A percentile compares a stretch with the other conserved stretches of the same genome.
Evolutionary conservation across 2,797 vertebrate species (phyloP).

Genomic region (Mormyrops boulengeri): DNA sequence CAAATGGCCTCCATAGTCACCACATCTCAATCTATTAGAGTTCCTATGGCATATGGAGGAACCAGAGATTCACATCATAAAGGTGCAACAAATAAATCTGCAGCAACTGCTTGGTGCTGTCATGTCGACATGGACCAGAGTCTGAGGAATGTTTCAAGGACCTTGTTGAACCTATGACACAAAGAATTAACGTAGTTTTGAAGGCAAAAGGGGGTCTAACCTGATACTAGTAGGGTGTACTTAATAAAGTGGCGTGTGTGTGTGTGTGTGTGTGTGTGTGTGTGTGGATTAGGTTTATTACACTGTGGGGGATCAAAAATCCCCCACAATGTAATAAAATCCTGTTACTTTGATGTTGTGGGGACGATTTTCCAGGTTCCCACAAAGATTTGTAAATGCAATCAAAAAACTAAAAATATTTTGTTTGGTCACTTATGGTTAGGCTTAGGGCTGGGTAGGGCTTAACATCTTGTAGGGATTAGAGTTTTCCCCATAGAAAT

Average conservation of each 20-base stretch:
- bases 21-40: neutral
- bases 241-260: neutral
- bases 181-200: neutral
- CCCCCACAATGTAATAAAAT: too few relatives aligned
- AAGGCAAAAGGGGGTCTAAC: neutral
- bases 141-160: neutral
- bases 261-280: neutral
- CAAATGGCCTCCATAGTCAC: neutral
- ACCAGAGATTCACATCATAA: neutral
- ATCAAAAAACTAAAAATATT: too few relatives aligned
- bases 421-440: too few relatives aligned
- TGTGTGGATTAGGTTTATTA: too few relatives aligned
- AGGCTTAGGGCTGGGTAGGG: too few relatives aligned
- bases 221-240: neutral
- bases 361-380: too few relatives aligned
- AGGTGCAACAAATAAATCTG: neutral
- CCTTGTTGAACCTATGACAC: neutral
- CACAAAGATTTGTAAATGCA: too few relatives aligned
- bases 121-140: neutral
- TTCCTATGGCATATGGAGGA: neutral
- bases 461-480: too few relatives aligned
- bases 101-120: neutral
- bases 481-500: too few relatives aligned
- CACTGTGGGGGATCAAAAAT: too few relatives aligned
- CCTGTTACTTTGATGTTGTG: too few relatives aligned